Base-by-base conservation (phyloP, 2,113 vertebrate species). In the Oophaga pumilio region DNA sequence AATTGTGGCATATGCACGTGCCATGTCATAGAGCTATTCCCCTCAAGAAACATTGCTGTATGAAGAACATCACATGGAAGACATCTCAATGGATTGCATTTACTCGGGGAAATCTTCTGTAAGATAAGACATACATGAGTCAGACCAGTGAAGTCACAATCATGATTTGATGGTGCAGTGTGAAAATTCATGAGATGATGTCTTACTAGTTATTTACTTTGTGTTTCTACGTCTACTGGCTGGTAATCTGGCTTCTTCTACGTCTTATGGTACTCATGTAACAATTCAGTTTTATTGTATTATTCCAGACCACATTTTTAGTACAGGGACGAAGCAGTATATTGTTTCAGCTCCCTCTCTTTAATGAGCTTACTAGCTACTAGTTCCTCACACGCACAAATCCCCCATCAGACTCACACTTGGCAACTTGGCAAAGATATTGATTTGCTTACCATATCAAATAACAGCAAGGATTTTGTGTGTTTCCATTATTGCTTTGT, bases 301-400 rank as follows among this genome's bases (percentile, higher is more conserved):
- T 88, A 76, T 88, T 88, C 79, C 79, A 88, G 86, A 83, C 56
- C 80, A 66, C 69, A 76, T 56, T 74, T 83, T 83, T 82, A 88
- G 26, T 84, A 88, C 80, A 66, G 76, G 57, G 80, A 88, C 66
- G 80, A 88, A 83, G 57, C 49, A 53, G 80, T 88, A 88, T 88
- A 88, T 88, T 88, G 86, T 88, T 88, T 88, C 86, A 88, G 62
- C 33, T 87, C 86, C 43, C 28, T 83, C 57, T 66, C 43, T 88
- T 88, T 88, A 76, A 88, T 83, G 57, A 62, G 57, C 53, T 77
- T 66, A 83, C 64, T 88, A 88, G 86, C 86, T 88, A 88, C 86
- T 62, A 76, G 86, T 83, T 88, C 80, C 86, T 88, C 86, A 88
- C 86, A 88, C 86, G 64, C 71, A 88, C 69, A 62, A 76, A 83